These are phyloP conservation scores for Parauchenoglanis ngamensis DNA, from an alignment of 2,797 vertebrate species.

Conservation along the genomic window DNA sequence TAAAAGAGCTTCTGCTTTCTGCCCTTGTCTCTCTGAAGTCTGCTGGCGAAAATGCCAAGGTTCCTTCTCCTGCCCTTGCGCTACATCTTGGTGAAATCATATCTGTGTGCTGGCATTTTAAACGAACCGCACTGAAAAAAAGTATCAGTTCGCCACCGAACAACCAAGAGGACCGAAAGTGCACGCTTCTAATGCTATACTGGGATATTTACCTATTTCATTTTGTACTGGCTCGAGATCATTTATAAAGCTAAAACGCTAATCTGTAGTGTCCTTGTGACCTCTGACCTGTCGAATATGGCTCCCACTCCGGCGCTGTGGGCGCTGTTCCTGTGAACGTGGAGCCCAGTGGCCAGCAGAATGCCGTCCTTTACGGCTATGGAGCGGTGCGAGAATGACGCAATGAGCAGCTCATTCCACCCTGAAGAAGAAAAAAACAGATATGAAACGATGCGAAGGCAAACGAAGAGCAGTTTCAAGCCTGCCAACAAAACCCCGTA, in stretches of 20 bases:
- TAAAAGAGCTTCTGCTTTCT: conserved; percentile 50
- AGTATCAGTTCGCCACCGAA: not conserved
- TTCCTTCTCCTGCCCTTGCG: conserved; percentile 38
- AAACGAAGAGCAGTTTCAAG: conserved; percentile 63
- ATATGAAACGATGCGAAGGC: not conserved
- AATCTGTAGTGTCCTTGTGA: not conserved
- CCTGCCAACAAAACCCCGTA: conserved; percentile 61
- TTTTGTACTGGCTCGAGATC: not conserved
- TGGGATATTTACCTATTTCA: not conserved
- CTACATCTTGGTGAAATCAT: not conserved
- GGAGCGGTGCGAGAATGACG: conserved; percentile 97
- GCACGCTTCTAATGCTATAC: too few relatives aligned
- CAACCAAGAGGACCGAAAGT: not conserved
- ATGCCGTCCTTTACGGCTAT: conserved; percentile 96
- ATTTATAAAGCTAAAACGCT: not conserved
- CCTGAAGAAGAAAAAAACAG: conserved; percentile 69
- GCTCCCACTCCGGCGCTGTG: conserved; percentile 97
- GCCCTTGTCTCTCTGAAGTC: conserved; percentile 23
- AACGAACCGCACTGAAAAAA: not conserved
- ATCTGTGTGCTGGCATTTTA: not conserved
- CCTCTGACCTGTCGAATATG: conserved; percentile 93
- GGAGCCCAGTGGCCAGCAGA: conserved; percentile 91
- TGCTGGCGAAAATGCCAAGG: conserved; percentile 53
- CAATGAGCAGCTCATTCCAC: conserved; percentile 97
- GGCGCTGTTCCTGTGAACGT: conserved; percentile 95